These are phyloP conservation scores for Crotophaga sulcirostris DNA, from an alignment of 2,113 vertebrate species.

Conservation along the genomic window DNA sequence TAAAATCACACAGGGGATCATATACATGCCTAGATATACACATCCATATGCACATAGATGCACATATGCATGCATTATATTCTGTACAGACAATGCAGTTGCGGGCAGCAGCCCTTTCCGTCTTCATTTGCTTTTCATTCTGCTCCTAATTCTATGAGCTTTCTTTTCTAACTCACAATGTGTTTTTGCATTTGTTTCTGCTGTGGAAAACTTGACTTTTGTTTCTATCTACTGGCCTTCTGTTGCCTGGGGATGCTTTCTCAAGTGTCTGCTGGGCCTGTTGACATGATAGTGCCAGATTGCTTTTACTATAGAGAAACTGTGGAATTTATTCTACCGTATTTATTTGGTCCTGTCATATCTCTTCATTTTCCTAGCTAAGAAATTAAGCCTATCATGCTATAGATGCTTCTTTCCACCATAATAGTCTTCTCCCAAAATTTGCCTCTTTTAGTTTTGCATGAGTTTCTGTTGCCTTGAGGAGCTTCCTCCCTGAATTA, in stretches of 20 bases:
- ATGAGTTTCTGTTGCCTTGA: not conserved
- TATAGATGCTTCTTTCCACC: not conserved
- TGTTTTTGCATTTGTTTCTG: not conserved
- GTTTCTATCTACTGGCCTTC: not conserved
- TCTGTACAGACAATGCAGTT: not conserved
- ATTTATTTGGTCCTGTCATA: not conserved
- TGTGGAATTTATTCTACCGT: not conserved
- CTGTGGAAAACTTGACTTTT: not conserved
- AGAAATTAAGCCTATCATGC: not conserved
- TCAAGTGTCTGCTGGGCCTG: not conserved
- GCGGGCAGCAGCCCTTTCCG: not conserved
- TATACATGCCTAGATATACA: not conserved
- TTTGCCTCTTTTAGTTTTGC: not conserved
- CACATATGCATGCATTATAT: accelerated
- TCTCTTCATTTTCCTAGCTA: not conserved
- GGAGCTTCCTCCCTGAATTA: not conserved
- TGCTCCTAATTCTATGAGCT: not conserved
- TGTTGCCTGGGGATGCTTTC: not conserved
- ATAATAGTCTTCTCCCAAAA: accelerated
- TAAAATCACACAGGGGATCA: not conserved
- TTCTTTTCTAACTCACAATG: not conserved
- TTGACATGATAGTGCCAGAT: not conserved
- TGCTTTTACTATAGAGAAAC: not conserved
- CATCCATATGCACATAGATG: not conserved
- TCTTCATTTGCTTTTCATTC: not conserved